Base-by-base conservation (phyloP, 1,140 invertebrate species). In the Bradynema listronoti region DNA sequence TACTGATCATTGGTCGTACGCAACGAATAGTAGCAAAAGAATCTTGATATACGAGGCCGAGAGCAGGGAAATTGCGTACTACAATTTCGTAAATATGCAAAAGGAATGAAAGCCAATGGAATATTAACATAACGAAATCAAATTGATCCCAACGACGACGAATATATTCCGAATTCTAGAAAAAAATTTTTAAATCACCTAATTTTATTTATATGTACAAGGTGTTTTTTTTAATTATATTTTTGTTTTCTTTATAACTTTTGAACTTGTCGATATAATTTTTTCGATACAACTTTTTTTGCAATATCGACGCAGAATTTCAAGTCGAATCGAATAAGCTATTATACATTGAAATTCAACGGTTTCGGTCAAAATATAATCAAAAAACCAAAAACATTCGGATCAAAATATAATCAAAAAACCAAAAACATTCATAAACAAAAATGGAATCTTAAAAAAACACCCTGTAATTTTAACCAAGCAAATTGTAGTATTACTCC, bases 91-190 rank as follows among this genome's bases (percentile, higher is more conserved):
- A 77, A 11, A 69, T 87, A 82, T 99, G 93, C 9, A 99, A 81
- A 68, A 95, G 86, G 25, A 95, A 87, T 1, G 94, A 98, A 14
- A 91, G 84, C 90, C 91, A 96, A 1, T 95, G 83, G 74, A 93
- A 94, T 70, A 96, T 85, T 22, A 97, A 89, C 91, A 99, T 96
- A 43, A 86, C 87, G 16, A 89, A 89, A 82, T 99, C 95, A 82
- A 98, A 99, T 82, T 94, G 90, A 80, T 91, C 96, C 94, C 95
- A 99, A 71, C 93, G 87, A 80, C 98, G 67, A 14, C 74, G 76
- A 52, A 76, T 68, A 53, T 76, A 76, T 22, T 55, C 52, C 22
- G 19, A 33, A 30, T 51, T 14, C n/a, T n/a, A n/a, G n/a, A n/a
- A n/a, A n/a, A n/a, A n/a, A n/a, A n/a, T n/a, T n/a, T n/a, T n/a